Evolutionary conservation across 1,140 invertebrate species (phyloP).

Genomic region (Protaetia brevitarsis): DNA sequence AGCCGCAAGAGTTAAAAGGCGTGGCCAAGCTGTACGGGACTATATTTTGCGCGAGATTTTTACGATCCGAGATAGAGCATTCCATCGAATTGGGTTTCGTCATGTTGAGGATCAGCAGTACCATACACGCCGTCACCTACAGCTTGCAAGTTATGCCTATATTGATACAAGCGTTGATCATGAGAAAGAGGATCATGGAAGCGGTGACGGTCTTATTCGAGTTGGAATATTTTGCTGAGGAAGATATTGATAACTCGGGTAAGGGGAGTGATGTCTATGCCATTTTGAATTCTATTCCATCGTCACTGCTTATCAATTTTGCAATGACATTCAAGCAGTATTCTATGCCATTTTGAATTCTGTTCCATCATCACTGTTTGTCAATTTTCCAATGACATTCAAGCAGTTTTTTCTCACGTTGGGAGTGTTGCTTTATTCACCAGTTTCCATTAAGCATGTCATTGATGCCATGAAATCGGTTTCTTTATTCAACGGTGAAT

Average conservation of each 20-base stretch:
- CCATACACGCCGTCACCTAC: conserved; percentile 42
- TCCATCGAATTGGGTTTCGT: conserved; percentile 49
- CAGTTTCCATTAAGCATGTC: too few species aligned
- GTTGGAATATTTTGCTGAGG: conserved; percentile 47
- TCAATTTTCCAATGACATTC: too few species aligned
- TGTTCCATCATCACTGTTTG: too few species aligned
- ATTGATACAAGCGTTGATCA: conserved; percentile 47
- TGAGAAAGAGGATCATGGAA: conserved; percentile 46
- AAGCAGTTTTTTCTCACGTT: too few species aligned
- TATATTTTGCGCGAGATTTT: conserved; percentile 49
- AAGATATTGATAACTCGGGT: conserved; percentile 51
- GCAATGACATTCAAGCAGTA: too few species aligned
- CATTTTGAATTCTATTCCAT: too few species aligned
- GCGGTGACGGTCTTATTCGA: conserved; percentile 47
- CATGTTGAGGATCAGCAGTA: conserved; percentile 45
- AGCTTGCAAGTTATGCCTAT: conserved; percentile 48
- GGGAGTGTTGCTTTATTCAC: too few species aligned
- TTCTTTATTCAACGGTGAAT: too few species aligned
- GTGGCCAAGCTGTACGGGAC: conserved; percentile 50
- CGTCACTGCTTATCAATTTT: too few species aligned
- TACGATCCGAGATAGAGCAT: conserved; percentile 44
- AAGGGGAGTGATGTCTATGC: too few species aligned
- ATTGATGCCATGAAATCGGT: too few species aligned
- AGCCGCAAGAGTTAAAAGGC: conserved; percentile 50
- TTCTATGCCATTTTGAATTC: too few species aligned